phyloP scores from a whole-genome alignment of 1,140 invertebrate genomes.

The Lithobius niger region DNA sequence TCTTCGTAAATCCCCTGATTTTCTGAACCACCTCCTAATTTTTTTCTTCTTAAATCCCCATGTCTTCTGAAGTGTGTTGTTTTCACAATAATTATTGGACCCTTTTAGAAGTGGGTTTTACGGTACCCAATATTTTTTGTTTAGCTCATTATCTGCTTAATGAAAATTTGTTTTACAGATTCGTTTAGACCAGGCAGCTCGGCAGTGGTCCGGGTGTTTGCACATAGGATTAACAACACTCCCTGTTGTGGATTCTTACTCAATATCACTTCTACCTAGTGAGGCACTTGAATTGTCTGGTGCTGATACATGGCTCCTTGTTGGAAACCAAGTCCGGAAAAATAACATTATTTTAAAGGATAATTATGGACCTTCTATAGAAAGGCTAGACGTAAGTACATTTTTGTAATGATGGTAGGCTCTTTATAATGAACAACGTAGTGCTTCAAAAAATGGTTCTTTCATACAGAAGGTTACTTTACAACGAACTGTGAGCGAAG shows the following conservation, averaged over 20 bases:
- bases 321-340: slow-evolving; percentile 24
- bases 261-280: slow-evolving; percentile 42
- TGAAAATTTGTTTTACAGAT: slow-evolving; percentile 52
- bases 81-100: too few relatives aligned
- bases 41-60: too few relatives aligned
- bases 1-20: not conserved
- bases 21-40: too few relatives aligned
- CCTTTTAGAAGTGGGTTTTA: too few relatives aligned
- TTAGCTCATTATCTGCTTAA: too few relatives aligned
- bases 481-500: too few relatives aligned
- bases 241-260: slow-evolving; percentile 43
- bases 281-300: slow-evolving; percentile 26
- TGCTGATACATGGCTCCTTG: slow-evolving; percentile 35
- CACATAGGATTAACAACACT: slow-evolving; percentile 60
- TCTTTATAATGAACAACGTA: too few relatives aligned
- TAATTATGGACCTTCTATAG: slow-evolving; percentile 32
- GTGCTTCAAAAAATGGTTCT: too few relatives aligned
- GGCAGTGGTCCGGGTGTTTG: slow-evolving; percentile 57
- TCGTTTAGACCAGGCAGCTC: slow-evolving; percentile 42
- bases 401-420: too few relatives aligned
- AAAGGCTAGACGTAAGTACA: slow-evolving; percentile 27
- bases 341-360: slow-evolving; percentile 30
- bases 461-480: too few relatives aligned
- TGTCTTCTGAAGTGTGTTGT: too few relatives aligned
- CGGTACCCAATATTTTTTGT: too few relatives aligned